Percentiles rank a stretch among this genome's conserved stretches.
These are phyloP conservation scores for Patiria miniata DNA, from an alignment of 35 echinoderm and acorn worm species.

Conservation along the genomic window DNA sequence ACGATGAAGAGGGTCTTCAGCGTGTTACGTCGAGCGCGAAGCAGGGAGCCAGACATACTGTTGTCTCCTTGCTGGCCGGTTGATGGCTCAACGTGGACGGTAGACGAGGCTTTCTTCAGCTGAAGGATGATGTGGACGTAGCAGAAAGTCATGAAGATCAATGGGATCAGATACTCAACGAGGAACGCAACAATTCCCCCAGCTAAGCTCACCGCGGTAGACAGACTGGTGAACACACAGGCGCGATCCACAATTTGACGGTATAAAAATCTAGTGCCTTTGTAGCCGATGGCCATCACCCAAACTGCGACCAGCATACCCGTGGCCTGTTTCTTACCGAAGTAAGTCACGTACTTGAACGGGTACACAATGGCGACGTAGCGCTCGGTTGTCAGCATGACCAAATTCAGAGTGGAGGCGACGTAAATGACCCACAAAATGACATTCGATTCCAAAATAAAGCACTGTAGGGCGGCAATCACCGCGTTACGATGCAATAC, in stretches of 20 bases:
- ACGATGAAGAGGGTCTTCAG: constrained; percentile 60
- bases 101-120: neutral
- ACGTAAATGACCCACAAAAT: constrained; percentile 44
- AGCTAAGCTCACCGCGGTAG: neutral
- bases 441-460: constrained; percentile 20
- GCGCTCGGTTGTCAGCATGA: constrained; percentile 47
- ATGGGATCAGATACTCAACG: constrained; percentile 34
- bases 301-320: neutral
- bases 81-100: neutral
- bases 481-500: neutral
- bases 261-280: neutral
- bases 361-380: constrained; percentile 73
- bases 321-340: neutral
- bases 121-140: neutral
- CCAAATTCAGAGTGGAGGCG: constrained; percentile 53
- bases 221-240: neutral
- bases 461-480: constrained; percentile 30
- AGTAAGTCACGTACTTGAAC: neutral
- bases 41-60: neutral
- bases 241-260: neutral
- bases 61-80: neutral
- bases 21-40: constrained; percentile 42
- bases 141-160: neutral
- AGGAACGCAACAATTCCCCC: neutral
- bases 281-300: neutral